phyloP scores from a whole-genome alignment of 1,140 invertebrate species.

The Rhagoletis zephyria region DNA sequence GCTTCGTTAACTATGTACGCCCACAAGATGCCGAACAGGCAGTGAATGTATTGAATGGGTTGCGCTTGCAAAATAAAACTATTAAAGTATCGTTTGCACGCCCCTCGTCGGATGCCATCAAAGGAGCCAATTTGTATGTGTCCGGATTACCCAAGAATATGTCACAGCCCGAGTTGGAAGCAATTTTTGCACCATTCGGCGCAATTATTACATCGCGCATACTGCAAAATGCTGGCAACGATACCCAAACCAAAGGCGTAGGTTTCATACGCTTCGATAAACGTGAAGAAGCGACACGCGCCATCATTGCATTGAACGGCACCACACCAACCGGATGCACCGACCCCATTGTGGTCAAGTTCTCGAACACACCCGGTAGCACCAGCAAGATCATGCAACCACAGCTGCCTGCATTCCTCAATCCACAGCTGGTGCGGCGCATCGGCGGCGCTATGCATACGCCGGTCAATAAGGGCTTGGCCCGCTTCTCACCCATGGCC shows the following conservation, averaged over 20 bases:
- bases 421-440: slow-evolving; percentile 76
- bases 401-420: slow-evolving; percentile 74
- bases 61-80: slow-evolving; percentile 89
- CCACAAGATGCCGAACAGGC: slow-evolving; percentile 89
- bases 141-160: slow-evolving; percentile 88
- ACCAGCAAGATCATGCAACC: slow-evolving; percentile 75
- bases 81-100: slow-evolving; percentile 93
- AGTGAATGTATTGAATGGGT: slow-evolving; percentile 89
- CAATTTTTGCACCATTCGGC: slow-evolving; percentile 85
- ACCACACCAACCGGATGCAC: slow-evolving; percentile 77
- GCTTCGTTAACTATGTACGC: slow-evolving; percentile 90
- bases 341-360: slow-evolving; percentile 78
- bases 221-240: slow-evolving; percentile 79
- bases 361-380: slow-evolving; percentile 77
- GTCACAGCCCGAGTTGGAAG: slow-evolving; percentile 88
- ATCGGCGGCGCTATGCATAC: slow-evolving; percentile 85
- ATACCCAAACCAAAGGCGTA: slow-evolving; percentile 76
- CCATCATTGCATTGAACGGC: slow-evolving; percentile 78
- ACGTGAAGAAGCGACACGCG: slow-evolving; percentile 77
- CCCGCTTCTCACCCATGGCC: slow-evolving; percentile 88
- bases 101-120: slow-evolving; percentile 90
- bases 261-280: slow-evolving; percentile 79
- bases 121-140: slow-evolving; percentile 91
- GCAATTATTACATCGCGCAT: slow-evolving; percentile 90
- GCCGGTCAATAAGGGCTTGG: slow-evolving; percentile 88